Evolutionary conservation across 2,888 invertebrate genomes (phyloP).

Genomic region (Leucophora obtusa): DNA sequence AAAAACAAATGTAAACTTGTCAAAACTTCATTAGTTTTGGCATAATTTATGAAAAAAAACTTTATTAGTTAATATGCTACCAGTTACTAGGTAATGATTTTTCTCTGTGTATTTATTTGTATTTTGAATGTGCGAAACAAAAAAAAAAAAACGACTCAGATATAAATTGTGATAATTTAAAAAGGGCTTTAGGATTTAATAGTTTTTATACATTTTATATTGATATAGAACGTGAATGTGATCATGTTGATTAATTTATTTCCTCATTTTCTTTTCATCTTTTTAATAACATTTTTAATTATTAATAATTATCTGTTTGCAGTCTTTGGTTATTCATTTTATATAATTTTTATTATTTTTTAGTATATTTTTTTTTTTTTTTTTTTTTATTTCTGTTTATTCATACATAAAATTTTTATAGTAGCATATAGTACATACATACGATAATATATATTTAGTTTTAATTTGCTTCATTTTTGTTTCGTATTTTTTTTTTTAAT

Average conservation of each 20-base stretch:
- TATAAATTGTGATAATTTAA: no score
- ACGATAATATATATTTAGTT: constrained; percentile 38
- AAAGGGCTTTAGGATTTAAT: no score
- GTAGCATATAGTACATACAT: constrained; percentile 25
- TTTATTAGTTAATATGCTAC: no score
- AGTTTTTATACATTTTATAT: no score
- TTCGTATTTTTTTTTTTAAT: constrained; percentile 40
- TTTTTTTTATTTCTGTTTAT: constrained; percentile 52
- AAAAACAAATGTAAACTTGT: no score
- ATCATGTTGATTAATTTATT: constrained; percentile 8
- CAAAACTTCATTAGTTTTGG: no score
- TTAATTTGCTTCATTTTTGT: constrained; percentile 36
- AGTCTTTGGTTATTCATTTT: constrained; percentile 79
- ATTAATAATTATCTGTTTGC: constrained; percentile 80
- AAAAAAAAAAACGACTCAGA: no score
- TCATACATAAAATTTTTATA: constrained; percentile 64
- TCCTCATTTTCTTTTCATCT: constrained; percentile 60
- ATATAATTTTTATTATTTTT: constrained; percentile 68
- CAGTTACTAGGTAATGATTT: no score
- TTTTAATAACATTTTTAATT: constrained; percentile 78
- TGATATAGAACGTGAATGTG: neutral
- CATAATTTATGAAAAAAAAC: no score
- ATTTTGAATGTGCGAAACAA: no score
- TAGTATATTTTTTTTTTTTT: constrained; percentile 67
- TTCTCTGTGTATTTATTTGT: no score